These are phyloP conservation scores for Trididemnum nubilum DNA, from an alignment of 23 tunicate species.

Conservation along the genomic window DNA sequence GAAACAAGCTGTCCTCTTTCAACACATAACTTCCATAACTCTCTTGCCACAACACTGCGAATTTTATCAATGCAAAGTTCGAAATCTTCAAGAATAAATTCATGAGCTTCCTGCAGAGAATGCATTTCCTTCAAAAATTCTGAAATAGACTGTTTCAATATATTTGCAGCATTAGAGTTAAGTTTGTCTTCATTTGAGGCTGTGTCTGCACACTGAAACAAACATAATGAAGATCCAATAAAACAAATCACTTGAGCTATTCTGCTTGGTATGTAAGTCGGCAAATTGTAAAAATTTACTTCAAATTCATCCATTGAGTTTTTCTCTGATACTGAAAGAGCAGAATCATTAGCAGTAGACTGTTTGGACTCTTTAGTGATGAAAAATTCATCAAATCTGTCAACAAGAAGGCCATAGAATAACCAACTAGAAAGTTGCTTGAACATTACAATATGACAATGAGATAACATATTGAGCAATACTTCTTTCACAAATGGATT, in stretches of 20 bases:
- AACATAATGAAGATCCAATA: conserved; percentile 82
- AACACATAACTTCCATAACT: conserved; percentile 87
- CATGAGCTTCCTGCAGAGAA: conserved; percentile 54
- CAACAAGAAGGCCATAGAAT: conserved; percentile 71
- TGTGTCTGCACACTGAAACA: conserved; percentile 45
- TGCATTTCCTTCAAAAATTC: conserved; percentile 59
- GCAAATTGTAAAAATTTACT: conserved; percentile 45
- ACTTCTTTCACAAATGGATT: conserved; percentile 44
- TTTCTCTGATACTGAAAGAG: not conserved
- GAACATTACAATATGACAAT: conserved; percentile 73
- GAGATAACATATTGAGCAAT: conserved; percentile 48
- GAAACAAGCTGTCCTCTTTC: conserved; percentile 78
- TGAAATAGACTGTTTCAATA: conserved; percentile 52
- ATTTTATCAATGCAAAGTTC: conserved; percentile 74
- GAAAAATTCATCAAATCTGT: conserved; percentile 74
- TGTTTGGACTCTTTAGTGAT: conserved; percentile 23
- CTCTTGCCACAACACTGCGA: conserved; percentile 72
- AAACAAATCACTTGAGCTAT: conserved; percentile 77
- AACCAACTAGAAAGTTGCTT: conserved; percentile 80
- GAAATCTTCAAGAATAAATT: conserved; percentile 69
- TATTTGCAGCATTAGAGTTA: conserved; percentile 35
- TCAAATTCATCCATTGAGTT: conserved; percentile 50
- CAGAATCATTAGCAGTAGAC: not conserved
- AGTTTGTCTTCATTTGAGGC: not conserved
- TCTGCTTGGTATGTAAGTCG: conserved; percentile 58